These are phyloP conservation scores for Drosophila rubida DNA, from an alignment of 2,888 invertebrate species.

Conservation along the genomic window DNA sequence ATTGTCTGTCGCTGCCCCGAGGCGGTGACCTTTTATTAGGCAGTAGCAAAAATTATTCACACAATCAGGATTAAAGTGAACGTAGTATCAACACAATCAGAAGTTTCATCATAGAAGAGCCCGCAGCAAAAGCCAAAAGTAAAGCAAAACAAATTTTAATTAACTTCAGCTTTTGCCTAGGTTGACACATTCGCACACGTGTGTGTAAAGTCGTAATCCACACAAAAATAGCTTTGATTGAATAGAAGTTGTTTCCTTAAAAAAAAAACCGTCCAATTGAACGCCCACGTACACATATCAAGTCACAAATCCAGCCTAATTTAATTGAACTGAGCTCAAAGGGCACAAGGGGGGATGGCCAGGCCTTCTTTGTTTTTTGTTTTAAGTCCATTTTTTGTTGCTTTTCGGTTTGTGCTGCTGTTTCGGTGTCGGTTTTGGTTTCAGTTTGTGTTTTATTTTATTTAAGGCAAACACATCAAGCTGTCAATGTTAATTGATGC, in stretches of 20 bases:
- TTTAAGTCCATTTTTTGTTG: slow-evolving; percentile 30
- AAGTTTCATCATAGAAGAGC: slow-evolving; percentile 40
- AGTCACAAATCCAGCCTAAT: slow-evolving; percentile 36
- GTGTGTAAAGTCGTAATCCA: slow-evolving; percentile 9
- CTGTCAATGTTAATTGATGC: slow-evolving; percentile 76
- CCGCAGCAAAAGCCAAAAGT: slow-evolving; percentile 51
- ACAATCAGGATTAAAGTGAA: slow-evolving; percentile 40
- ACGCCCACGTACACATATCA: slow-evolving; percentile 22
- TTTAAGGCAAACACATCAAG: slow-evolving; percentile 42
- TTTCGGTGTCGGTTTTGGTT: neutral
- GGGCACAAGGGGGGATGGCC: neutral
- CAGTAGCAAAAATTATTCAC: slow-evolving; percentile 16
- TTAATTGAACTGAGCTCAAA: slow-evolving; percentile 38
- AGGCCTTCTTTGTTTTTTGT: slow-evolving; percentile 4
- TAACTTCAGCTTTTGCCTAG: slow-evolving; percentile 53
- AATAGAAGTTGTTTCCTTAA: slow-evolving; percentile 13
- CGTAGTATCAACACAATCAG: slow-evolving; percentile 21
- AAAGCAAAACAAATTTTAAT: slow-evolving; percentile 72
- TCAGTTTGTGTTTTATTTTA: slow-evolving; percentile 41
- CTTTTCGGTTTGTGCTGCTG: slow-evolving; percentile 6
- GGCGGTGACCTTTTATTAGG: slow-evolving; percentile 10
- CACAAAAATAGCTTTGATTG: slow-evolving; percentile 16
- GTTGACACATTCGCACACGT: slow-evolving; percentile 24
- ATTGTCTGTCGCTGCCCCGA: slow-evolving; percentile 7
- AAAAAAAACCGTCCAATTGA: slow-evolving; percentile 23